Percentiles rank a stretch among this genome's conserved stretches.
phyloP scores from a whole-genome alignment of 2,797 vertebrate species.

The Leptodactylus fallax region DNA sequence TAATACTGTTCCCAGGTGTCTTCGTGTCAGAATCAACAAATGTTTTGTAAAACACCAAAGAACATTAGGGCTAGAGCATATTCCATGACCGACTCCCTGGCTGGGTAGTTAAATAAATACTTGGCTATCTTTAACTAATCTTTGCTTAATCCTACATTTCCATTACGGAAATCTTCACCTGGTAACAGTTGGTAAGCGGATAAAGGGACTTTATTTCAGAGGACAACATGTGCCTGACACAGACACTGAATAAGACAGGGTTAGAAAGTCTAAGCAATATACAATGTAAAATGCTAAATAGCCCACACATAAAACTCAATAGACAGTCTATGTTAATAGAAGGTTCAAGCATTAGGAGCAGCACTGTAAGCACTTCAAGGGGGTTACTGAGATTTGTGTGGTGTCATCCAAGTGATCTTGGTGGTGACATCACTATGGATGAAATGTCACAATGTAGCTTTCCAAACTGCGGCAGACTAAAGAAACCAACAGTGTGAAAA shows the following conservation, averaged over 20 bases:
- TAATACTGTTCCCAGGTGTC: conserved; percentile 2
- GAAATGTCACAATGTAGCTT: too few relatives aligned
- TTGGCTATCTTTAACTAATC: conserved; percentile 13
- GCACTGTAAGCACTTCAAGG: too few relatives aligned
- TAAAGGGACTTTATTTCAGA: conserved; percentile 8
- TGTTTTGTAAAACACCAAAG: conserved; percentile 21
- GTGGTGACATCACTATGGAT: too few relatives aligned
- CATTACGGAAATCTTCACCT: conserved; percentile 19
- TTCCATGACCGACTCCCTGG: conserved; percentile 5
- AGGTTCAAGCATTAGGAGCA: too few relatives aligned
- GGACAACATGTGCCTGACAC: neutral
- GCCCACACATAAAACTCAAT: too few relatives aligned
- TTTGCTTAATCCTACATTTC: conserved; percentile 5
- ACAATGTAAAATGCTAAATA: too few relatives aligned
- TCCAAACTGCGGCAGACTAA: too few relatives aligned
- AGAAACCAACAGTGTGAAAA: too few relatives aligned
- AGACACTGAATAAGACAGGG: neutral
- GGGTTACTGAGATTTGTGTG: too few relatives aligned
- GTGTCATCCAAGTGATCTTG: too few relatives aligned
- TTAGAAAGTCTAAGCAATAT: neutral
- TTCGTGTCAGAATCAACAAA: conserved; percentile 21
- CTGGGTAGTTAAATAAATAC: conserved; percentile 6
- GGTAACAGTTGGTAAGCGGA: conserved; percentile 45
- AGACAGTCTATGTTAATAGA: too few relatives aligned
- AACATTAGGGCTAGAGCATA: neutral